Evolutionary conservation across 2,888 invertebrate species (phyloP).

Genomic region (Anoncus sp.): DNA sequence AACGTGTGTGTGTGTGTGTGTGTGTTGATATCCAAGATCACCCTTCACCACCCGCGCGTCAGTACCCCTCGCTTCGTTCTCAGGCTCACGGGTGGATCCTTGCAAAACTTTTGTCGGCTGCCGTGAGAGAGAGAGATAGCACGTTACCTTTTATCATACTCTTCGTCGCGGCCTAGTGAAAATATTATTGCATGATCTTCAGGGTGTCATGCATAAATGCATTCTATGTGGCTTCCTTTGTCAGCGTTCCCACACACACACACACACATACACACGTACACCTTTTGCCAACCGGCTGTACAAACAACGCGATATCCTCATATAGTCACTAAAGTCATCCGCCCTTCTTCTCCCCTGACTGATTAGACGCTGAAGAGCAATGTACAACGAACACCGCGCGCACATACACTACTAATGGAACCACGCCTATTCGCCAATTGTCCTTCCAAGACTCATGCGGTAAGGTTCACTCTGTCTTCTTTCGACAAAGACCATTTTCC

Average conservation of each 20-base stretch:
- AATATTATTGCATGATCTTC: slow-evolving; percentile 80
- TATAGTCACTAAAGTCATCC: slow-evolving; percentile 79
- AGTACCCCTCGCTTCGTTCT: slow-evolving; percentile 52
- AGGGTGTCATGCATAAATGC: slow-evolving; percentile 75
- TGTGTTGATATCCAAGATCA: not conserved
- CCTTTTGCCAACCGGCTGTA: slow-evolving; percentile 75
- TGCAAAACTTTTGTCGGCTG: slow-evolving; percentile 53
- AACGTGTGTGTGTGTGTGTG: slow-evolving; percentile 3
- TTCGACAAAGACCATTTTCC: not conserved
- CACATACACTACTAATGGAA: not conserved
- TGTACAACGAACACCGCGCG: slow-evolving; percentile 2
- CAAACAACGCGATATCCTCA: slow-evolving; percentile 79
- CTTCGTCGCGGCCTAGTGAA: slow-evolving; percentile 73
- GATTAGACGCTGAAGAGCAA: slow-evolving; percentile 64
- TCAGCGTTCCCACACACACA: no score
- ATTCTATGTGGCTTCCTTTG: slow-evolving; percentile 73
- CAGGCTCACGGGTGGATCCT: slow-evolving; percentile 17
- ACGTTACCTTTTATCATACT: slow-evolving; percentile 67
- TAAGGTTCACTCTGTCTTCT: not conserved
- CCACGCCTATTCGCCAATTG: not conserved
- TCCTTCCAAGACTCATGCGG: not conserved
- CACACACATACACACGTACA: no score
- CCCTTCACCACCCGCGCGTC: slow-evolving; percentile 29
- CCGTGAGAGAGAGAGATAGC: no score
- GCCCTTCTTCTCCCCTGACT: no score